Base-by-base conservation (phyloP, 2,113 vertebrate species). In the Acanthisitta chloris region DNA sequence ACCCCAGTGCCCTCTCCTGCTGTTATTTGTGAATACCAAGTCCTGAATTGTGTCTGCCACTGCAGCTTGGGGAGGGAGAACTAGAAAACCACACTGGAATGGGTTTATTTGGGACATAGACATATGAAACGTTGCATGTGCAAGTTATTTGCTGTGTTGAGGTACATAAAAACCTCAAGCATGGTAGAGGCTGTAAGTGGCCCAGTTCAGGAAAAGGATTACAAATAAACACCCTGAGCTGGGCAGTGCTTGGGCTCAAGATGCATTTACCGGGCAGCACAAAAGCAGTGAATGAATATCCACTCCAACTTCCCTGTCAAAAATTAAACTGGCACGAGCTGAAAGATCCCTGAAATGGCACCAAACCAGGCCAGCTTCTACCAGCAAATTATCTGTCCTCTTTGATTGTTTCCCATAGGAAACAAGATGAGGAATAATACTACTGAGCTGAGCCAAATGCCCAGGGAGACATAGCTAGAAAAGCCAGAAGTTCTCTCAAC, bases 181-280 rank as follows among this genome's bases (percentile, higher is more conserved):
- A 17, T 4, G 8, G 45, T 8, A 18, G 16, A 9, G 33, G 24
- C 48, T 7, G 2, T 6, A 34, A 31, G 7, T 7, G 23, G 16
- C 2, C 7, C 1, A 10, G 3, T 0, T 4, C 1, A 23, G 21
- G 29, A 10, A 29, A 67, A 52, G 3, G 1, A 40, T 21, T 24
- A 9, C 17, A 15, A 25, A 15, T 15, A 42, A 40, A 6, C 14
- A 6, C 19, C 23, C 8, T 16, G 1, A 20, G n/a, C n/a, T 28
- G 45, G 26, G 38, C 46, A 36, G 34, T 17, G 42, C 55, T 66
- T 28, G 12, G 28, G 7, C 29, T 43, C 26, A 42, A 23, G 26
- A 8, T 10, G 34, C 18, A 1, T 8, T 21, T 18, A 1, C 4
- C 12, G 54, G 38, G 58, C 58, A 80, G 42, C 42, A 29, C 12